Percentiles rank a stretch among this genome's conserved stretches.
phyloP scores from a whole-genome alignment of 2,113 vertebrate genomes.

The Nerophis lumbriciformis region DNA sequence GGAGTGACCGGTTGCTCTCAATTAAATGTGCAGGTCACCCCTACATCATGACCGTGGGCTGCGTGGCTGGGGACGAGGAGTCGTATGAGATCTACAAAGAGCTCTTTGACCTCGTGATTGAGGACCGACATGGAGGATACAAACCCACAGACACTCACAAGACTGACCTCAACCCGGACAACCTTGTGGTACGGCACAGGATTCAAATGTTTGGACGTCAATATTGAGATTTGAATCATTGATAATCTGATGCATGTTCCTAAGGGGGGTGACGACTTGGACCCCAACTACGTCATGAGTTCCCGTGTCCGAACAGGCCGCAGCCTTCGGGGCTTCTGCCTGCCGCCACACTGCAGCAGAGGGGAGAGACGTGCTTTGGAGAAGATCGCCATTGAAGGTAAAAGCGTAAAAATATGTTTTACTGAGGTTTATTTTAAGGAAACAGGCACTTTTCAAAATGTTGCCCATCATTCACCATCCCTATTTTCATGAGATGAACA shows the following conservation, averaged over 20 bases:
- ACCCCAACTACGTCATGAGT: not conserved
- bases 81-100: constrained; percentile 4
- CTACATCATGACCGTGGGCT: constrained; percentile 10
- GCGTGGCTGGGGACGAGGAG: constrained; percentile 8
- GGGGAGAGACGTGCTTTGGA: constrained; percentile 8
- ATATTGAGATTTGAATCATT: not conserved
- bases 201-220: not conserved
- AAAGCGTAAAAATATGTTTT: not conserved
- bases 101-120: constrained; percentile 3
- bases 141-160: constrained; percentile 10
- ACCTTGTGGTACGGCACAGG: not conserved
- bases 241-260: too few relatives aligned
- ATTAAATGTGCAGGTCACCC: not conserved
- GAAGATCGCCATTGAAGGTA: constrained; percentile 5
- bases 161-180: constrained; percentile 4
- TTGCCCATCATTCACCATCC: too few relatives aligned
- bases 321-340: constrained; percentile 5
- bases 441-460: too few relatives aligned
- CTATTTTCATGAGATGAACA: too few relatives aligned
- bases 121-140: constrained; percentile 5
- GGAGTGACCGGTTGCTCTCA: too few relatives aligned
- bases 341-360: constrained; percentile 10
- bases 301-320: constrained; percentile 8
- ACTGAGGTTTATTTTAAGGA: too few relatives aligned
- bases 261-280: constrained; percentile 1